Evolutionary conservation across 2,113 vertebrate genomes (phyloP).

Genomic region (Stegastes partitus): DNA sequence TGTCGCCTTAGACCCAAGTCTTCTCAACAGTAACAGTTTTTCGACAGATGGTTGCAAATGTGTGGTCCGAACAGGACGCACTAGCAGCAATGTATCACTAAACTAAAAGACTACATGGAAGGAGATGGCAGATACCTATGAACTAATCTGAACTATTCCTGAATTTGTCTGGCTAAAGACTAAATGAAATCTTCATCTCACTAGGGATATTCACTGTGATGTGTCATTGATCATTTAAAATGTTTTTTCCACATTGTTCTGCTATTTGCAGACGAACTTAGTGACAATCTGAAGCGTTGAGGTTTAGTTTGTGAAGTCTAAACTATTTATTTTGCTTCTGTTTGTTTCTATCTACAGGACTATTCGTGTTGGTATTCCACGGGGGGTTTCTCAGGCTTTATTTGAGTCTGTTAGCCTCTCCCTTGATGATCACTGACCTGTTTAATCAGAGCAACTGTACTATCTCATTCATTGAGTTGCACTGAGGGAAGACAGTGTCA

Average conservation of each 20-base stretch:
- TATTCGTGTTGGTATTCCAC: not conserved
- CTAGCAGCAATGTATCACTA: too few relatives aligned
- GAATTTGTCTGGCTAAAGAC: too few relatives aligned
- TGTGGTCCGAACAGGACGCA: too few relatives aligned
- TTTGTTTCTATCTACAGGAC: not conserved
- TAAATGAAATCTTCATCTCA: too few relatives aligned
- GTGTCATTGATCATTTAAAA: too few relatives aligned
- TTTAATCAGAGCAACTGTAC: constrained; percentile 52
- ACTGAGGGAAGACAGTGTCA: constrained; percentile 30
- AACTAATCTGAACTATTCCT: too few relatives aligned
- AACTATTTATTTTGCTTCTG: not conserved
- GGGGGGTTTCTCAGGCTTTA: not conserved
- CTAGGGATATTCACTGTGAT: too few relatives aligned
- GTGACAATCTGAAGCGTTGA: not conserved
- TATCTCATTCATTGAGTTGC: constrained; percentile 47
- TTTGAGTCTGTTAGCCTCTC: constrained; percentile 1
- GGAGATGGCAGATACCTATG: too few relatives aligned
- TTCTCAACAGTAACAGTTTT: too few relatives aligned
- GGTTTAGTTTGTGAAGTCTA: not conserved
- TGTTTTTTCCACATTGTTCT: not conserved
- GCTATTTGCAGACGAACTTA: not conserved
- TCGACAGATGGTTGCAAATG: too few relatives aligned
- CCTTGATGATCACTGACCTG: constrained; percentile 58
- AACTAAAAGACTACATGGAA: too few relatives aligned
- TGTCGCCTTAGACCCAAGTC: too few relatives aligned